phyloP scores from a whole-genome alignment of 2,797 vertebrate genomes.

The Bovichtus variegatus region DNA sequence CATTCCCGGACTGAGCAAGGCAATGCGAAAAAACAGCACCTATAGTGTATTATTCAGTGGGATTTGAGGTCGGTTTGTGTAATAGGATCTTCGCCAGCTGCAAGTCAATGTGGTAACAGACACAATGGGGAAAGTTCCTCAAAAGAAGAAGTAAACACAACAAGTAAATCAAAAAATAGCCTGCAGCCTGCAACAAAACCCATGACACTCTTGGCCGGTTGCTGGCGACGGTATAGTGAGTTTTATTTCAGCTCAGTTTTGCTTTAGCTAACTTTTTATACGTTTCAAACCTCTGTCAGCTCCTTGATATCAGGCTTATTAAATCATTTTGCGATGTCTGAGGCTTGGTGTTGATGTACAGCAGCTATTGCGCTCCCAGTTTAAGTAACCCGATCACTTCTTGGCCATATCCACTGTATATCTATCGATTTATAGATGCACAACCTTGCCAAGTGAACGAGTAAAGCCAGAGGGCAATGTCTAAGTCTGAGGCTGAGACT shows the following conservation, averaged over 20 bases:
- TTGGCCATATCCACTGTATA: background rate
- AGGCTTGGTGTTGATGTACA: slow-evolving; percentile 8
- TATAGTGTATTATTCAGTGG: slow-evolving; percentile 1
- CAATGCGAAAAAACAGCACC: background rate
- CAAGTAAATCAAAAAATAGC: slow-evolving; percentile 64
- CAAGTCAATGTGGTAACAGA: slow-evolving; percentile 31
- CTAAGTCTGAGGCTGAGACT: background rate
- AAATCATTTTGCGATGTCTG: slow-evolving; percentile 15
- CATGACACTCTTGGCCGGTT: slow-evolving; percentile 27
- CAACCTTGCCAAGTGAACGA: slow-evolving; percentile 7
- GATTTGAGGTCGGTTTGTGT: slow-evolving; percentile 30
- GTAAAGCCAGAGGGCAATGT: slow-evolving; percentile 3
- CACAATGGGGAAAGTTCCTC: slow-evolving; percentile 48
- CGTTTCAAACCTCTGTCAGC: slow-evolving; percentile 30
- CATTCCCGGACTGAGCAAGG: slow-evolving; percentile 25
- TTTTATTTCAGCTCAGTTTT: slow-evolving; percentile 45
- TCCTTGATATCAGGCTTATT: slow-evolving; percentile 11
- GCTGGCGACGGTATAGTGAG: slow-evolving; percentile 28
- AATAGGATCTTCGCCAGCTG: slow-evolving; percentile 32
- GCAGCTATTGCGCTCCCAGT: background rate
- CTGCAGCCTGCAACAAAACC: slow-evolving; percentile 55
- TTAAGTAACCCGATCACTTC: background rate
- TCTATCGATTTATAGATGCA: background rate
- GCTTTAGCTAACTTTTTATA: slow-evolving; percentile 39
- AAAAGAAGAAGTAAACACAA: slow-evolving; percentile 57